These are phyloP conservation scores for Ptychodera flava DNA, from an alignment of 35 echinoderm and acorn worm species.

Conservation along the genomic window DNA sequence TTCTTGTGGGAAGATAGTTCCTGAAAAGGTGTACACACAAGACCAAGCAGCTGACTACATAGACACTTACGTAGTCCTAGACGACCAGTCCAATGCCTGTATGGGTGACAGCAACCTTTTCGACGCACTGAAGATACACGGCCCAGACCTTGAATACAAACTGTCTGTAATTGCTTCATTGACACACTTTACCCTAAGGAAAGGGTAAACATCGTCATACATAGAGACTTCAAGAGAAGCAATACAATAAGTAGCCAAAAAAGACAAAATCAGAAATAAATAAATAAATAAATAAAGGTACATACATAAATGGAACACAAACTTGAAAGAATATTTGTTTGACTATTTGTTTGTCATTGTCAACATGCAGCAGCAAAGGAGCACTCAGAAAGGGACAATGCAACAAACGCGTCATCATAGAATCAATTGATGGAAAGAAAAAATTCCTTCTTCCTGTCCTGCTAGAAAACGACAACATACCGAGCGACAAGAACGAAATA, in stretches of 20 bases:
- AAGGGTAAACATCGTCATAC: too few relatives aligned
- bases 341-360: too few relatives aligned
- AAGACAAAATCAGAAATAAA: too few relatives aligned
- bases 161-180: too few relatives aligned
- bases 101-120: conserved; percentile 24
- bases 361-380: conserved; percentile 22
- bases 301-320: too few relatives aligned
- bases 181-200: too few relatives aligned
- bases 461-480: conserved; percentile 40
- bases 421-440: conserved; percentile 7
- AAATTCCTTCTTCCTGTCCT: conserved; percentile 15
- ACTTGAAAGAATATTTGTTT: too few relatives aligned
- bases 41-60: not conserved
- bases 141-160: not conserved
- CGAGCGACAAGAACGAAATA: conserved; percentile 41
- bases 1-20: not conserved
- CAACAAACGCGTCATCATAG: conserved; percentile 13
- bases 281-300: too few relatives aligned
- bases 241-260: too few relatives aligned
- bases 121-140: conserved; percentile 12
- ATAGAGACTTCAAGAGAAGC: too few relatives aligned
- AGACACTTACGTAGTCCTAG: conserved; percentile 44
- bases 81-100: conserved; percentile 54
- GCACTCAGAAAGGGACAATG: not conserved
- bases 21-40: not conserved